These are phyloP conservation scores for Malacoctenus gilli DNA, from an alignment of 2,797 vertebrate genomes.

Conservation along the genomic window DNA sequence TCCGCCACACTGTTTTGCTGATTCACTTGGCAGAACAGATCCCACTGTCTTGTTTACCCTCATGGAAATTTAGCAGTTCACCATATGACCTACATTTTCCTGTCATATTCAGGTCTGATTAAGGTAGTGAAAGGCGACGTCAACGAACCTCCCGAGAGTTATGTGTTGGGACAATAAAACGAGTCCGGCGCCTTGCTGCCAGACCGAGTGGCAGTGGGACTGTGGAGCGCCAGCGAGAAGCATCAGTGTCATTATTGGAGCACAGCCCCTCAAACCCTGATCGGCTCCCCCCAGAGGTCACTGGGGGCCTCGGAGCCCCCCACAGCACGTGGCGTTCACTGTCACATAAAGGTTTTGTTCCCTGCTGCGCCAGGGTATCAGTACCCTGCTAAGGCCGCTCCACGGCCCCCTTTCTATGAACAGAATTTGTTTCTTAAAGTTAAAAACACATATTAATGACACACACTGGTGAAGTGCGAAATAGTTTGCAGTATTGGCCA, in stretches of 20 bases:
- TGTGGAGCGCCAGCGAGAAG: constrained; percentile 6
- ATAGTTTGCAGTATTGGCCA: too few species aligned
- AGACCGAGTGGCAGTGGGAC: constrained; percentile 11
- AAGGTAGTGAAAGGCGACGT: constrained; percentile 1
- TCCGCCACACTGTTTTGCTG: constrained; percentile 39
- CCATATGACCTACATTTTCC: constrained; percentile 48
- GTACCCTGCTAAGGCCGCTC: too few species aligned
- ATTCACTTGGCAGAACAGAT: constrained; percentile 58
- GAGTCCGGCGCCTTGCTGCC: constrained; percentile 19
- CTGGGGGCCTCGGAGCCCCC: constrained; percentile 40
- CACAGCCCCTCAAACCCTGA: constrained; percentile 26
- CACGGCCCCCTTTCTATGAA: too few species aligned
- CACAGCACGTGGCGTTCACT: constrained; percentile 21
- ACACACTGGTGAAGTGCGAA: too few species aligned
- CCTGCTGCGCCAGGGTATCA: constrained; percentile 23
- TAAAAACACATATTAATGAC: too few species aligned
- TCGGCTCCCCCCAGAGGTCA: constrained; percentile 37
- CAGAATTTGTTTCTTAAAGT: too few species aligned
- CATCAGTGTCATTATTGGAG: constrained; percentile 8
- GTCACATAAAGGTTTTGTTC: background rate
- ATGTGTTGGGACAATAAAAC: constrained; percentile 36
- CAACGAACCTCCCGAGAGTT: constrained; percentile 14
- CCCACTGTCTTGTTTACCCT: constrained; percentile 65
- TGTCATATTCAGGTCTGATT: constrained; percentile 36
- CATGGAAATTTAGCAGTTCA: constrained; percentile 55